Evolutionary conservation across 2,113 vertebrate genomes (phyloP), one percentile per base, ranked within the genome.

Genomic region (Lophius piscatorius): DNA sequence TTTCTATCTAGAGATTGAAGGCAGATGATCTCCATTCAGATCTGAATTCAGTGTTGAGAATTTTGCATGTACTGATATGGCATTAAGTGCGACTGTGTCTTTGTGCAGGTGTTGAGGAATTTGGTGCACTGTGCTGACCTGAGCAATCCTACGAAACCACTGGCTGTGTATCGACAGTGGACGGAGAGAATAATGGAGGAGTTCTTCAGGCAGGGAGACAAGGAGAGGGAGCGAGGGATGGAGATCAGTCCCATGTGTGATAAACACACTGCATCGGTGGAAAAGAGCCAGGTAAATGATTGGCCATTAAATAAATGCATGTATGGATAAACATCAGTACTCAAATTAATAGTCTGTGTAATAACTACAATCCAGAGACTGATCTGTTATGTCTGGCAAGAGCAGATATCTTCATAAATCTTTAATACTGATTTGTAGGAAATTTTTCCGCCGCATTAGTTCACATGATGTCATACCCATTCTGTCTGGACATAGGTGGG

Each of bases 201-300:
- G 88, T 97, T 97, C 88, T 97, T 94, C 88, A 88, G 92, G 69
- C 95, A 97, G 85, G 95, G 95, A 0, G 95, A 97, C 82, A 92
- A 93, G 29, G 95, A 97, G 52, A 86, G 95, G 0, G 94, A 95
- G 68, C 89, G 94, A 4, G 94, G 94, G 66, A 95, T 96, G 94
- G 95, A 97, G 84, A 96, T 96, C 79, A 96, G 94, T 70, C 94
- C 94, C 67, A 97, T 97, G 95, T 95, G 95, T 0, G 95, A 97
- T 63, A 96, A 96, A 86, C 95, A 95, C 85, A 96, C 94, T 0
- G 94, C 94, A 14, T 97, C 94, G 0, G 95, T 97, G 78, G 95
- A 96, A 71, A 96, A 96, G 82, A 95, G 94, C 21, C 95, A 96
- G 95, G 95, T 96, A 83, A 72, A 47, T 35, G 18, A 60, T 44